These are phyloP conservation scores for Neoarius graeffei DNA, from an alignment of 2,113 vertebrate genomes.

Conservation along the genomic window DNA sequence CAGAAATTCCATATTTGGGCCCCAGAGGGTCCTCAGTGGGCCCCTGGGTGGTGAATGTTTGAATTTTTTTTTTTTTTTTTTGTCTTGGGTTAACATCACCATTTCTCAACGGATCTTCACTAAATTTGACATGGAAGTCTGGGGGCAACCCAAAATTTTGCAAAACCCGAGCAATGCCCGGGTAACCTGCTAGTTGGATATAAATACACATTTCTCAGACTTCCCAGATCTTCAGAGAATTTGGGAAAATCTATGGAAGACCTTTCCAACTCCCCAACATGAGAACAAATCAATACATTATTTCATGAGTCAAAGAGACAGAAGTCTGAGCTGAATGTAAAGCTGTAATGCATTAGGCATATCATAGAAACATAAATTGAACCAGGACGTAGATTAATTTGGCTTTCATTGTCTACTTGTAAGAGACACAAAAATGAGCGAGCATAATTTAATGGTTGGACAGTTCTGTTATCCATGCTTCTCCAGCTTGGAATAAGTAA, in stretches of 20 bases:
- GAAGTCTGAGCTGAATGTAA: neutral
- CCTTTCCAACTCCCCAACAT: neutral
- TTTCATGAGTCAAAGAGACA: neutral
- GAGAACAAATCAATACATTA: neutral
- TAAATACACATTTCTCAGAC: neutral
- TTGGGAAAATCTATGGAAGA: neutral
- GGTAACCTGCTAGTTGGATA: neutral
- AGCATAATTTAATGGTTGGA: neutral
- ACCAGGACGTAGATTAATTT: neutral
- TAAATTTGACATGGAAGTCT: too few relatives aligned
- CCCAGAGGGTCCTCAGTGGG: too few relatives aligned
- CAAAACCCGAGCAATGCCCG: too few relatives aligned
- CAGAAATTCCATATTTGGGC: too few relatives aligned
- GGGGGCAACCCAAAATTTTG: too few relatives aligned
- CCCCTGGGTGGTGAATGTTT: too few relatives aligned
- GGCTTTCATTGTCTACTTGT: neutral
- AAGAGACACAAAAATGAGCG: neutral
- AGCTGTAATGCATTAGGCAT: neutral
- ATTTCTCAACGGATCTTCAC: too few relatives aligned
- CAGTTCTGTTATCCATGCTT: neutral
- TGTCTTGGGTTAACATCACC: too few relatives aligned
- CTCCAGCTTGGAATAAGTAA: neutral
- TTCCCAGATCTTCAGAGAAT: neutral
- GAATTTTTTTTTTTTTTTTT: too few relatives aligned
- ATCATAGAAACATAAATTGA: neutral